These are phyloP conservation scores for Psettodes erumei DNA, from an alignment of 2,113 vertebrate genomes.

Conservation along the genomic window DNA sequence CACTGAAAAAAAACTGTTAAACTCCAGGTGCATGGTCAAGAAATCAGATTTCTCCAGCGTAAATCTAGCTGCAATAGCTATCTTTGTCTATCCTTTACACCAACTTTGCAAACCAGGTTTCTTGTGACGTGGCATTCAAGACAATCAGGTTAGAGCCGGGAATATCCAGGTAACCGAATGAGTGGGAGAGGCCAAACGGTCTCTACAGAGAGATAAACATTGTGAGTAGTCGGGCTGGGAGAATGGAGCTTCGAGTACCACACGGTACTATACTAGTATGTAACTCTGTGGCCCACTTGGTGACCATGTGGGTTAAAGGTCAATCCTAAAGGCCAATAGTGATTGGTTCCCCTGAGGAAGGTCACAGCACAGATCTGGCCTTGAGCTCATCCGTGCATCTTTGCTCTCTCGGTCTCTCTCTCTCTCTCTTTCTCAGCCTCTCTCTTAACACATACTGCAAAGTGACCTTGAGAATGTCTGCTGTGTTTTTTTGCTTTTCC, in stretches of 20 bases:
- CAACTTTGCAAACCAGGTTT: slow-evolving; percentile 28
- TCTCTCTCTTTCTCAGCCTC: slow-evolving; percentile 16
- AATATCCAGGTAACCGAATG: slow-evolving; percentile 33
- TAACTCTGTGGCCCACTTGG: slow-evolving; percentile 56
- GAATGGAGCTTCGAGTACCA: slow-evolving; percentile 16
- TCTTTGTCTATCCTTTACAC: slow-evolving; percentile 17
- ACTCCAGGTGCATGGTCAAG: background rate
- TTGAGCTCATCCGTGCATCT: slow-evolving; percentile 62
- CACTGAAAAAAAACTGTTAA: background rate
- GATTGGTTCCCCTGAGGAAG: slow-evolving; percentile 76
- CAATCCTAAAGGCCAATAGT: slow-evolving; percentile 67
- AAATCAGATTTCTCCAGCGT: background rate
- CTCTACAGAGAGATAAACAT: slow-evolving; percentile 55
- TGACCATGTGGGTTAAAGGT: slow-evolving; percentile 67
- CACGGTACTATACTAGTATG: slow-evolving; percentile 34
- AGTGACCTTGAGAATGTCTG: slow-evolving; percentile 68
- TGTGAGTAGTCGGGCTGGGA: slow-evolving; percentile 12
- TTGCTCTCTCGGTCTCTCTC: slow-evolving; percentile 31
- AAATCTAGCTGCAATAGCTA: background rate
- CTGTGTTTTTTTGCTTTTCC: slow-evolving; percentile 46
- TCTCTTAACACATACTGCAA: slow-evolving; percentile 24
- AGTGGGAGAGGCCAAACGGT: slow-evolving; percentile 48
- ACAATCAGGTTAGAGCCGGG: slow-evolving; percentile 40
- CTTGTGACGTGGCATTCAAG: slow-evolving; percentile 29
- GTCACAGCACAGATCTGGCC: slow-evolving; percentile 61